Conservation (phyloP, 2,888 invertebrate species). For the Lottia gigantea region DNA sequence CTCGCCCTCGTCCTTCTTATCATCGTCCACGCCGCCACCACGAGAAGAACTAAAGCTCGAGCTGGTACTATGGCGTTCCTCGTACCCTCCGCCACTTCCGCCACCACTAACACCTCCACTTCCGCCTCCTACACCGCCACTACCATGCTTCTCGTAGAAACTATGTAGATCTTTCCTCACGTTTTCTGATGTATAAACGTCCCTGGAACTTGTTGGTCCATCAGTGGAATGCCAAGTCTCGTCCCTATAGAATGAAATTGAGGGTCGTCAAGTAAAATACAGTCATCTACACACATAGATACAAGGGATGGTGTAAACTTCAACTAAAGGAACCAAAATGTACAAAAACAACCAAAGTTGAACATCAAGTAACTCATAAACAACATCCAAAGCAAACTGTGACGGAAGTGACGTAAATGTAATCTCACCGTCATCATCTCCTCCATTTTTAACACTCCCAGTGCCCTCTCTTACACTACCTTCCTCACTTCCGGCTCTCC, state of each 20-base stretch:
- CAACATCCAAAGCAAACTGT: not conserved
- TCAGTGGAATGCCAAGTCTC: not conserved
- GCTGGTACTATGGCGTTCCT: constrained; percentile 1
- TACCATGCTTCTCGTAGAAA: not conserved
- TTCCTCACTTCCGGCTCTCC: not conserved
- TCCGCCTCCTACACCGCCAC: not conserved
- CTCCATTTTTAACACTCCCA: not conserved
- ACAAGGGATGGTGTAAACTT: too few relatives aligned
- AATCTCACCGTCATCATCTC: not conserved
- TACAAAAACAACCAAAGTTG: too few relatives aligned
- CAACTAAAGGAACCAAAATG: too few relatives aligned
- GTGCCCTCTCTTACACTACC: not conserved
- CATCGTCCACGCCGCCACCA: not conserved
- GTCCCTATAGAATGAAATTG: not conserved
- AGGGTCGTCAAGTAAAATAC: not conserved
- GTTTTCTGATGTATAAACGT: not conserved
- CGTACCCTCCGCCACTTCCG: not conserved
- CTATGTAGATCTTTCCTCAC: not conserved
- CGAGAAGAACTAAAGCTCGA: not conserved
- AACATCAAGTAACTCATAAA: not conserved
- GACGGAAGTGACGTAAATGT: not conserved
- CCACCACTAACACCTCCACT: not conserved
- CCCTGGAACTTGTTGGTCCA: not conserved
- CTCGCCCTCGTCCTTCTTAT: not conserved
- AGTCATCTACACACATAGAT: too few relatives aligned